phyloP scores from a whole-genome alignment of 2,113 vertebrate species.

The Platysternon megacephalum region DNA sequence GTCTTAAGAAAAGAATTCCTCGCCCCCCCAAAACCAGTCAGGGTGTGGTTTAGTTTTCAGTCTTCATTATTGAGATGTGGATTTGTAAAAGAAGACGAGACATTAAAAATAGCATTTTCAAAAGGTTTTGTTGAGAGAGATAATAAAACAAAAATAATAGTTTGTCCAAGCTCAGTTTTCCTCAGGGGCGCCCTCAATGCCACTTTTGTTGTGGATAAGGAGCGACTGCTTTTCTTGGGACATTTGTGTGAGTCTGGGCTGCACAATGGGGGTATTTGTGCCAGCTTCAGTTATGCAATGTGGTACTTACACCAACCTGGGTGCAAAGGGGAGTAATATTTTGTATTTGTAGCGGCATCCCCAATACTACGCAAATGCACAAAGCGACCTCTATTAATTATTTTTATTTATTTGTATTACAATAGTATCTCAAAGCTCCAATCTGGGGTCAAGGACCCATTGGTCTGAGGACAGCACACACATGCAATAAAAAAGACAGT shows the following conservation, averaged over 20 bases:
- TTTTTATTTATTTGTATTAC: background rate
- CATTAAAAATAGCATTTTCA: constrained; percentile 13
- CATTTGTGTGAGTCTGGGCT: background rate
- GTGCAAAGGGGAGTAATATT: background rate
- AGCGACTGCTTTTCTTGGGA: background rate
- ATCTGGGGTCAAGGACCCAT: background rate
- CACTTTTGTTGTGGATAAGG: background rate
- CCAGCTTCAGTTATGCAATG: background rate
- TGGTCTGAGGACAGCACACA: background rate
- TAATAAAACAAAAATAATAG: background rate
- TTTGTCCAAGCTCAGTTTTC: background rate
- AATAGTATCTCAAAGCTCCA: background rate
- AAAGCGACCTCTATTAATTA: background rate
- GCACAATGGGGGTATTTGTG: background rate
- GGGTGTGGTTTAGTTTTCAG: constrained; percentile 36
- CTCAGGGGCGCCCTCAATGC: background rate
- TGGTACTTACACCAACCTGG: background rate
- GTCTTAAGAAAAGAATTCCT: constrained; percentile 8
- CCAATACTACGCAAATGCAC: background rate
- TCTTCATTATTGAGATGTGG: constrained; percentile 11
- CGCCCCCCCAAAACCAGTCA: background rate
- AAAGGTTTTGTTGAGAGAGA: background rate
- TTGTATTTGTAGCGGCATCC: background rate
- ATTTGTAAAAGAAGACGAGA: constrained; percentile 17
- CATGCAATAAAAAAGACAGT: background rate